A percentile compares a stretch with the other conserved stretches of the same genome.
Conservation (phyloP, 2,113 vertebrate species). For the Caranx melampygus region DNA sequence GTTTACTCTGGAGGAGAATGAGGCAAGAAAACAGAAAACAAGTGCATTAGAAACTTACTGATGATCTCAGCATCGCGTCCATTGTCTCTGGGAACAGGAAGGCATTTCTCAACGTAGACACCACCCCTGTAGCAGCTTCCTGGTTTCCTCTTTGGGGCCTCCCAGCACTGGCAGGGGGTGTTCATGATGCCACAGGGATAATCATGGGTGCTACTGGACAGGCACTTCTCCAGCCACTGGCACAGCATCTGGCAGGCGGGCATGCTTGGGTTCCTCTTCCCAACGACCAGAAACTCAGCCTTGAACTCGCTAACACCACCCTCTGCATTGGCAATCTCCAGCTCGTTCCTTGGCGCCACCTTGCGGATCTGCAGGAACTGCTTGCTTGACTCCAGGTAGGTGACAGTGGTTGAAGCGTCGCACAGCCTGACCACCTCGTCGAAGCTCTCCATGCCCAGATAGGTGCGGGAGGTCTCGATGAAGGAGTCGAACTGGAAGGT, state of each 20-base stretch:
- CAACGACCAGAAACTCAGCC: slow-evolving; percentile 94
- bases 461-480: slow-evolving; percentile 96
- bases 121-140: slow-evolving; percentile 93
- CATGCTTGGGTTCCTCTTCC: slow-evolving; percentile 96
- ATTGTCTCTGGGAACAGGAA: slow-evolving; percentile 87
- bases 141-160: slow-evolving; percentile 87
- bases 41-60: slow-evolving; percentile 85
- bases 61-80: slow-evolving; percentile 84
- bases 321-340: slow-evolving; percentile 69
- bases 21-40: background rate
- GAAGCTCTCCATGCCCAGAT: slow-evolving; percentile 98
- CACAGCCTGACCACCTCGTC: slow-evolving; percentile 92
- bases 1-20: background rate
- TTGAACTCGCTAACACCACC: slow-evolving; percentile 88
- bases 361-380: slow-evolving; percentile 94
- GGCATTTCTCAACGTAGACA: slow-evolving; percentile 92
- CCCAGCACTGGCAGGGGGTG: slow-evolving; percentile 94
- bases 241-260: slow-evolving; percentile 98
- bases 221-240: slow-evolving; percentile 94
- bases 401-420: slow-evolving; percentile 88
- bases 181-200: slow-evolving; percentile 99
- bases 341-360: slow-evolving; percentile 71
- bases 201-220: slow-evolving; percentile 92
- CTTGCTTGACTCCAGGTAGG: slow-evolving; percentile 94
- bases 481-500: slow-evolving; percentile 99